These are phyloP conservation scores for Neoitamus cyanurus DNA, from an alignment of 2,888 invertebrate genomes.

Conservation along the genomic window DNA sequence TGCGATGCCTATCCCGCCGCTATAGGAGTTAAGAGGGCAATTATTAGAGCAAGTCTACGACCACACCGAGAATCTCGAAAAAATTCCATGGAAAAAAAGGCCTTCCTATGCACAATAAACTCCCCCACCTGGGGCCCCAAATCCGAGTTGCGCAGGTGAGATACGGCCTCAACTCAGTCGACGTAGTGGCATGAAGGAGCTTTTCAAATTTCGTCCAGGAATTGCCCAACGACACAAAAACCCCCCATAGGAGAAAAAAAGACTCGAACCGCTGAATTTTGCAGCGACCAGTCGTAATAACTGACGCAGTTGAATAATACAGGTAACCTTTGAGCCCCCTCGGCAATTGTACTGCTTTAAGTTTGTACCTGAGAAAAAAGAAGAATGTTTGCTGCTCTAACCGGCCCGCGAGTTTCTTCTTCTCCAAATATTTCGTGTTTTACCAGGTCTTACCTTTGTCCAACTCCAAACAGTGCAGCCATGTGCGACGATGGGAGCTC, in stretches of 20 bases:
- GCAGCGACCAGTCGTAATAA: neutral
- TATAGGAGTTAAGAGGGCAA: conserved; percentile 7
- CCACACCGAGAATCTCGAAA: neutral
- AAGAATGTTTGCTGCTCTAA: neutral
- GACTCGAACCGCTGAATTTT: neutral
- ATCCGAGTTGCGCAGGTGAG: neutral
- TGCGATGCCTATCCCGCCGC: neutral
- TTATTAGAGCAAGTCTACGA: conserved; percentile 22
- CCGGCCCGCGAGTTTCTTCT: neutral
- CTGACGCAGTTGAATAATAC: neutral
- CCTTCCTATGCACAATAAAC: neutral
- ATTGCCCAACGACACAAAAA: neutral
- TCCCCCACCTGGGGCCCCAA: conserved; percentile 3
- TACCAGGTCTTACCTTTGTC: neutral
- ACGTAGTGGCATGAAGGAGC: neutral
- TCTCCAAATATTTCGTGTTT: neutral
- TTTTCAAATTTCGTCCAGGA: neutral
- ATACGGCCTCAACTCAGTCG: neutral
- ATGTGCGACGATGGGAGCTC: conserved; percentile 4
- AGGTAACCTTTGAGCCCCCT: neutral
- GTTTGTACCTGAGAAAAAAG: neutral
- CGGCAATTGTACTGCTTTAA: neutral
- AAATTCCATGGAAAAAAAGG: neutral
- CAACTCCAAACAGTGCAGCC: neutral
- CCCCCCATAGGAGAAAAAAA: neutral